Evolutionary conservation across 2,797 vertebrate genomes (phyloP).

Genomic region (Cyclura pinguis): DNA sequence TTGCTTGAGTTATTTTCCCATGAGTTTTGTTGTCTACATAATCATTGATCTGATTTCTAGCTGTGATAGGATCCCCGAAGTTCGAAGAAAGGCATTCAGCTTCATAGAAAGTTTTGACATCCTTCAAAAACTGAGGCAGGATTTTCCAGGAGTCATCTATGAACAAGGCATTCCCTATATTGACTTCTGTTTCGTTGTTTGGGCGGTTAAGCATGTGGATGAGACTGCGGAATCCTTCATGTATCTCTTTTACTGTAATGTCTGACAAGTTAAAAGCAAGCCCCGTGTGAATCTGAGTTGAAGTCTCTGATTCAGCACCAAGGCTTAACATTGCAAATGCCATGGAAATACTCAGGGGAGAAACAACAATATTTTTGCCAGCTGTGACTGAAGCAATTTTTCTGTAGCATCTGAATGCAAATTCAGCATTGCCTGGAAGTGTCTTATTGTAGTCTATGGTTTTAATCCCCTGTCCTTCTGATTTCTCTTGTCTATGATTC

Average conservation of each 20-base stretch:
- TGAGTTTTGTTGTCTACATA: conserved; percentile 83
- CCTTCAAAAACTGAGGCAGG: conserved; percentile 77
- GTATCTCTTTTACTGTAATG: conserved; percentile 72
- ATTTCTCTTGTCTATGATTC: conserved; percentile 50
- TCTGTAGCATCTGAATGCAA: conserved; percentile 65
- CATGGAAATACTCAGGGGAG: conserved; percentile 84
- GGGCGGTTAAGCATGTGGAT: conserved; percentile 69
- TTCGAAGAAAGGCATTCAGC: conserved; percentile 76
- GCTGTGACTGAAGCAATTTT: conserved; percentile 50
- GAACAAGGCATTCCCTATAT: conserved; percentile 81
- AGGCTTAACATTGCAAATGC: conserved; percentile 83
- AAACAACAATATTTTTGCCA: conserved; percentile 86
- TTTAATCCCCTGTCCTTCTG: not conserved
- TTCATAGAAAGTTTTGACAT: conserved; percentile 76
- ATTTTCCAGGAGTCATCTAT: conserved; percentile 68
- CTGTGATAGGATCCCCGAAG: conserved; percentile 76
- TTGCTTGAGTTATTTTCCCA: conserved; percentile 82
- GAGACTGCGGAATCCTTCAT: conserved; percentile 78
- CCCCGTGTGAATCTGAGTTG: conserved; percentile 79
- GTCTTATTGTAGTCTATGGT: conserved; percentile 24
- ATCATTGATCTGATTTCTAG: conserved; percentile 82
- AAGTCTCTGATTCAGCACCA: conserved; percentile 81
- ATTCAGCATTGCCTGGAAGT: conserved; percentile 76
- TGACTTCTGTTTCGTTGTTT: conserved; percentile 44
- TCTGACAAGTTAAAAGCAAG: conserved; percentile 81